These are phyloP conservation scores for Ondatra zibethicus DNA, from an alignment of 2,113 vertebrate species.

Conservation along the genomic window DNA sequence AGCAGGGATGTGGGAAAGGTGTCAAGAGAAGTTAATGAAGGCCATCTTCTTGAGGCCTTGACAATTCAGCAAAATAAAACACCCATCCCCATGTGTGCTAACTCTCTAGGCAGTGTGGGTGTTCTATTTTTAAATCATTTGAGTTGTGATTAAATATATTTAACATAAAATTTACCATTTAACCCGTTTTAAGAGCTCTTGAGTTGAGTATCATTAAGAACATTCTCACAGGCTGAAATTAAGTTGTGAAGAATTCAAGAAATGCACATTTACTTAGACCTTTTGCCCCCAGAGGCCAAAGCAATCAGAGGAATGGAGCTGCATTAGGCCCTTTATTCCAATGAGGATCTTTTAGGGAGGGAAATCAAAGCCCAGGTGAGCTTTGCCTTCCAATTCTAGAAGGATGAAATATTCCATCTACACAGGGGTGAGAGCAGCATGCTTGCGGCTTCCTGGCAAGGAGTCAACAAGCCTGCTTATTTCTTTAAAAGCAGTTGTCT, in stretches of 20 bases:
- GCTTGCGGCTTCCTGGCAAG: not conserved
- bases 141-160: constrained; percentile 20
- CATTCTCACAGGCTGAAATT: not conserved
- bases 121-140: constrained; percentile 21
- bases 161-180: constrained; percentile 32
- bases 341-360: not conserved
- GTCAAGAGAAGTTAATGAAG: not conserved
- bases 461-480: not conserved
- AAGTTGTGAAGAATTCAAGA: constrained; percentile 11
- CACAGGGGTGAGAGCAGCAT: not conserved
- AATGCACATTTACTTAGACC: constrained; percentile 5
- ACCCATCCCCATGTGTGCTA: not conserved
- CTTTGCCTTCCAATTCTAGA: not conserved
- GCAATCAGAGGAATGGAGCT: too few species aligned
- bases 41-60: constrained; percentile 50
- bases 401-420: not conserved
- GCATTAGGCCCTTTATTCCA: not conserved
- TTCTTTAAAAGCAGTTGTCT: constrained; percentile 21
- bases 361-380: not conserved
- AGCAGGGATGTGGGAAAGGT: not conserved
- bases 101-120: not conserved
- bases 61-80: constrained; percentile 64
- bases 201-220: constrained; percentile 11
- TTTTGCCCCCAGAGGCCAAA: not conserved
- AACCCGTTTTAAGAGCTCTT: not conserved